A percentile compares a stretch with the other conserved stretches of the same genome.
phyloP scores from a whole-genome alignment of 1,140 invertebrate genomes.

The Aphidius gifuensis region DNA sequence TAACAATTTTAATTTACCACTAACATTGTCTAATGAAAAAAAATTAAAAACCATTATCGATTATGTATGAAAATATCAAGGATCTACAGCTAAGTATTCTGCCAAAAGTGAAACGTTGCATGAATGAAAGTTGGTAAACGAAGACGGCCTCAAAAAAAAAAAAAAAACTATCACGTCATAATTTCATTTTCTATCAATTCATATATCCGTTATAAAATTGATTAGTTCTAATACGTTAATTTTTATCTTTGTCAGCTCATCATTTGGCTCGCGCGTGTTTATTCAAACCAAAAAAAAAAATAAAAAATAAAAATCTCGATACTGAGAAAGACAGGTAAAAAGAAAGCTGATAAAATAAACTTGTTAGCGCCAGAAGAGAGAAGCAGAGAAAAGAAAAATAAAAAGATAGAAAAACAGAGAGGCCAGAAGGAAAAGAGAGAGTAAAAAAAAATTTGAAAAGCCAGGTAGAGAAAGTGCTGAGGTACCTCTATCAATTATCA shows the following conservation, averaged over 20 bases:
- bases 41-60: not conserved
- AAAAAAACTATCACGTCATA: constrained; percentile 7
- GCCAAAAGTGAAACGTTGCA: constrained; percentile 44
- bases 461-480: no score
- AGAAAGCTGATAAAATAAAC: no score
- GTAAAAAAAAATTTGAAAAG: no score
- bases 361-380: no score
- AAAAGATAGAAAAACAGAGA: no score
- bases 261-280: not conserved
- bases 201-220: constrained; percentile 10
- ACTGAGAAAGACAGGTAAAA: no score
- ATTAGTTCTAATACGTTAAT: not conserved
- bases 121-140: constrained; percentile 39
- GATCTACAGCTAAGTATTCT: constrained; percentile 7
- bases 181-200: not conserved
- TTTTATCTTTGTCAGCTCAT: no score
- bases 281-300: not conserved
- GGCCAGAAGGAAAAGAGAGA: no score
- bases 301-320: no score
- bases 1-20: no score
- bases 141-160: constrained; percentile 5
- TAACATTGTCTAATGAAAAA: no score
- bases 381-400: no score
- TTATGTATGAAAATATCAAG: not conserved
- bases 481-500: not conserved